These are phyloP conservation scores for Triplophysa siluroides DNA, from an alignment of 2,113 vertebrate species.

Conservation along the genomic window DNA sequence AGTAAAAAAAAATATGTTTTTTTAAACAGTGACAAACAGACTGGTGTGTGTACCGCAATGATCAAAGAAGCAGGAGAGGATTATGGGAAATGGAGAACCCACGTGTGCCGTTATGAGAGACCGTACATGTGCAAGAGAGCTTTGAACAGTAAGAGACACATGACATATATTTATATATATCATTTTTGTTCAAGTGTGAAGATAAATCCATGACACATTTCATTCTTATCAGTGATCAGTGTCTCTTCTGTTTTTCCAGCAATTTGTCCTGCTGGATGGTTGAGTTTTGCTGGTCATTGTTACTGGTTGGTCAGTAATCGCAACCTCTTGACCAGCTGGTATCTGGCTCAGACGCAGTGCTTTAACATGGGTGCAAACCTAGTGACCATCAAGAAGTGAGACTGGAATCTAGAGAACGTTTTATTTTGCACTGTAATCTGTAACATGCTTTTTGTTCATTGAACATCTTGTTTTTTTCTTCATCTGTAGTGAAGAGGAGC, in stretches of 20 bases:
- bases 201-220: too few relatives aligned
- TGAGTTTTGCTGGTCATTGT: conserved; percentile 72
- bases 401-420: too few relatives aligned
- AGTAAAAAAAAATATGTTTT: not conserved
- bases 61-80: conserved; percentile 60
- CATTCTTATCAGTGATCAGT: not conserved
- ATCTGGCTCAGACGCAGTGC: conserved; percentile 70
- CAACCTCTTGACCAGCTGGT: conserved; percentile 73
- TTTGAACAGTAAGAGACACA: conserved; percentile 69
- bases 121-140: conserved; percentile 75
- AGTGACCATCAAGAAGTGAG: conserved; percentile 72
- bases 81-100: conserved; percentile 71
- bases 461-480: not conserved
- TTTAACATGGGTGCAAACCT: conserved; percentile 60
- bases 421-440: not conserved
- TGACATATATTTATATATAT: too few relatives aligned
- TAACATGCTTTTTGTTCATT: not conserved
- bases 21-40: conserved; percentile 60
- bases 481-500: conserved; percentile 69
- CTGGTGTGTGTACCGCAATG: conserved; percentile 64
- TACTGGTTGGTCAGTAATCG: conserved; percentile 76
- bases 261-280: conserved; percentile 73
- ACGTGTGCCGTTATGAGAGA: conserved; percentile 69
- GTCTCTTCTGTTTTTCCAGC: conserved; percentile 58
- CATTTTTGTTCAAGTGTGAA: too few relatives aligned